A percentile compares a stretch with the other conserved stretches of the same genome.
Conservation (phyloP, 2,113 vertebrate genomes). For the Amphiprion percula region DNA sequence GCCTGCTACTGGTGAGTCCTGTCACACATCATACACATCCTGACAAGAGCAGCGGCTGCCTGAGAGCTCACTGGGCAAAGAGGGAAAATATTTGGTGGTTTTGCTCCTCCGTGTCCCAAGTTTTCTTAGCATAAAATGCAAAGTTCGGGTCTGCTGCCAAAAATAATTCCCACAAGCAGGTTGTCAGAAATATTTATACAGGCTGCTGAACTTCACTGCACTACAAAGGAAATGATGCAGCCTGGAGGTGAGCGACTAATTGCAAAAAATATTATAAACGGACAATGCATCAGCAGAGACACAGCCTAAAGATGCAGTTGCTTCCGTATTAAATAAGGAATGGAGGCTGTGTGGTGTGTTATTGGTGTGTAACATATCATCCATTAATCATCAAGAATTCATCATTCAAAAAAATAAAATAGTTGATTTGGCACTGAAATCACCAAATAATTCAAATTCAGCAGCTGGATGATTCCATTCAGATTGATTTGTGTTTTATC, state of each 20-base stretch:
- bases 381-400: background rate
- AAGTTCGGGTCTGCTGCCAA: background rate
- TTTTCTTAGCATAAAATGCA: background rate
- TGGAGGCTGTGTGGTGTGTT: background rate
- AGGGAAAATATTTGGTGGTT: background rate
- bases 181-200: background rate
- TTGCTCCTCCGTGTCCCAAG: background rate
- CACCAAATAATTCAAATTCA: background rate
- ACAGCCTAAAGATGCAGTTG: background rate
- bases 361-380: background rate
- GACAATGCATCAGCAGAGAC: constrained; percentile 1
- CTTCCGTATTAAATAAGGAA: constrained; percentile 2
- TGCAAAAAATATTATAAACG: background rate
- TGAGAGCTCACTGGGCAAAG: constrained; percentile 25
- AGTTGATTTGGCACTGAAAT: background rate
- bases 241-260: background rate
- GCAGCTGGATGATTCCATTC: background rate
- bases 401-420: background rate
- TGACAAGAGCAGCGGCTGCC: constrained; percentile 24
- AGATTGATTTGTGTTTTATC: constrained; percentile 2
- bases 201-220: background rate
- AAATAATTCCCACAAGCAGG: background rate
- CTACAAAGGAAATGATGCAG: background rate
- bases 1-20: constrained; percentile 20
- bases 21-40: constrained; percentile 56